Evolutionary conservation across 2,888 invertebrate genomes (phyloP).

Genomic region (Taenaris catops): DNA sequence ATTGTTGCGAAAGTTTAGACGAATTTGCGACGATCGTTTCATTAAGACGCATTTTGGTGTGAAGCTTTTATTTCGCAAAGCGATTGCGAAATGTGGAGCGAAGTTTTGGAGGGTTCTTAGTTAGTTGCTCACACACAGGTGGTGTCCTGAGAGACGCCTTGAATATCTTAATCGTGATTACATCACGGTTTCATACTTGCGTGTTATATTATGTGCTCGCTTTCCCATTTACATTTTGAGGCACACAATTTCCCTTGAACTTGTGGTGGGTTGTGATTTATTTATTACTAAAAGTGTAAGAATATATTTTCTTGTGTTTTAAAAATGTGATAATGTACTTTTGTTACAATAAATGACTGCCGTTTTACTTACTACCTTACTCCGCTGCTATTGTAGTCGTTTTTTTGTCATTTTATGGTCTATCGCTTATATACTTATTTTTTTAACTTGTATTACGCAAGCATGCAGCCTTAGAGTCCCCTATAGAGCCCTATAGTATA

Average conservation of each 20-base stretch:
- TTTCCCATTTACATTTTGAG: constrained; percentile 3
- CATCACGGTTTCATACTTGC: constrained; percentile 4
- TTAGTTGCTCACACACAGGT: constrained; percentile 65
- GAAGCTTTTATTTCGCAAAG: constrained; percentile 68
- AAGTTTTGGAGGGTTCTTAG: constrained; percentile 66
- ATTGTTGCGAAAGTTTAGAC: constrained; percentile 71
- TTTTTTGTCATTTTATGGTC: background rate
- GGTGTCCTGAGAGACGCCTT: constrained; percentile 34
- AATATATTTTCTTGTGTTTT: too few species aligned
- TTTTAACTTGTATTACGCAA: too few species aligned
- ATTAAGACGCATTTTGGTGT: constrained; percentile 66
- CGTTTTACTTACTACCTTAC: too few species aligned
- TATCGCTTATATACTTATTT: too few species aligned
- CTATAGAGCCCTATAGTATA: too few species aligned
- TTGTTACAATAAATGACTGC: too few species aligned
- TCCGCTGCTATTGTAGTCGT: too few species aligned
- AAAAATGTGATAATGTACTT: too few species aligned
- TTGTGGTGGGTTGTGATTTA: too few species aligned
- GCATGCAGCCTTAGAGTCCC: too few species aligned
- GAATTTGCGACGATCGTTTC: constrained; percentile 70
- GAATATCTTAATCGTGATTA: constrained; percentile 28
- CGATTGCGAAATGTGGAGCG: constrained; percentile 55
- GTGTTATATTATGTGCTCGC: constrained; percentile 8
- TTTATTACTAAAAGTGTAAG: too few species aligned
- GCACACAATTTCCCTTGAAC: too few species aligned